A percentile compares a stretch with the other conserved stretches of the same genome.
phyloP scores from a whole-genome alignment of 35 echinoderm and acorn worm species.

The Stichopus chloronotus region DNA sequence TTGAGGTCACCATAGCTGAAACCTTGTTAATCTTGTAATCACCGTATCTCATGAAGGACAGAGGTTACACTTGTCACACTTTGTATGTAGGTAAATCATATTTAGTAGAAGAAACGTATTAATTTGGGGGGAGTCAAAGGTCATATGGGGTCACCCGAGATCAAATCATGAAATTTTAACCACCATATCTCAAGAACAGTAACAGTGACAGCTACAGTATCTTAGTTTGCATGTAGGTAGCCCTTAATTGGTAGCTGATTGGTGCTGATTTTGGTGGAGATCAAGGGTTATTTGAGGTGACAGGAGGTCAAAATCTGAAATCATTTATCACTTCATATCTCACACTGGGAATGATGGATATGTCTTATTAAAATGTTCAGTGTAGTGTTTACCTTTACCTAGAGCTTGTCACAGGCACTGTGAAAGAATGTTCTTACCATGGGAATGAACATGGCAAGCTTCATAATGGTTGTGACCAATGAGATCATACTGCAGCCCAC shows the following conservation, averaged over 20 bases:
- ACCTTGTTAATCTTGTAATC: too few species aligned
- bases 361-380: not conserved
- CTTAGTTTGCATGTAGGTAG: not conserved
- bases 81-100: too few species aligned
- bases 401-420: not conserved
- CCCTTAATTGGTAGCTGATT: too few species aligned
- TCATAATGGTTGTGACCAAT: not conserved
- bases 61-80: too few species aligned
- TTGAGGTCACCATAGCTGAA: too few species aligned
- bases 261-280: too few species aligned
- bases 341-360: not conserved
- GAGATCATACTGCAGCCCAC: not conserved
- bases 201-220: not conserved
- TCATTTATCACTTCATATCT: not conserved
- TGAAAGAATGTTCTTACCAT: not conserved
- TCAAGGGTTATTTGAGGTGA: too few species aligned
- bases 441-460: not conserved
- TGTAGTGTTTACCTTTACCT: not conserved
- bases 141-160: too few species aligned
- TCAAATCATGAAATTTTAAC: too few species aligned
- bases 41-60: too few species aligned
- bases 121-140: too few species aligned
- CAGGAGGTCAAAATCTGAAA: not conserved
- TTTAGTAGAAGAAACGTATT: not conserved
- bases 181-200: not conserved